Evolutionary conservation across 2,888 invertebrate genomes (phyloP).

Genomic region (Coelinius sp.): DNA sequence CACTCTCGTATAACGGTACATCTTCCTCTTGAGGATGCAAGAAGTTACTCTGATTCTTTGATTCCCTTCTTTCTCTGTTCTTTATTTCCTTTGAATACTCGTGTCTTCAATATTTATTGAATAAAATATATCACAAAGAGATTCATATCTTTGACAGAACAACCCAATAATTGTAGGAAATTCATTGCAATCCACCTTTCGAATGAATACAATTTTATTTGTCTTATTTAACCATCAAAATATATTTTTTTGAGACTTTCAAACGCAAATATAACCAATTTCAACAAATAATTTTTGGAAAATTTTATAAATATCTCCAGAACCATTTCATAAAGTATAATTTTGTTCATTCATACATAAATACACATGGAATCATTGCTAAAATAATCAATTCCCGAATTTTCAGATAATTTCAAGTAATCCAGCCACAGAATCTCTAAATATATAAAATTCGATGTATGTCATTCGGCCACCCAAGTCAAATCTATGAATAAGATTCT

Average conservation of each 20-base stretch:
- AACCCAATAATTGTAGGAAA: neutral
- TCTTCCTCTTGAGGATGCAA: neutral
- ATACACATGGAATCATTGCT: no score
- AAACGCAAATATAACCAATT: no score
- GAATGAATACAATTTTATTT: no score
- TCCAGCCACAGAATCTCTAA: neutral
- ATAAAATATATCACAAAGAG: neutral
- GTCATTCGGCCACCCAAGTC: neutral
- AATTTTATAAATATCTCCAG: no score
- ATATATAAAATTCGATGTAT: neutral
- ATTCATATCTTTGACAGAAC: neutral
- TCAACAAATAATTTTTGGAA: no score
- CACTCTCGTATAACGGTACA: constrained; percentile 14
- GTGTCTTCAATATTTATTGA: neutral
- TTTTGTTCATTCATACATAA: no score
- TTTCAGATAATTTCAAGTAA: neutral
- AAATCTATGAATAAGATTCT: constrained; percentile 3
- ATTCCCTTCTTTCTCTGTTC: neutral
- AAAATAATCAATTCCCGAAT: no score
- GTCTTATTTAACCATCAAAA: no score
- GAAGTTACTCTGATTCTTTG: constrained; percentile 2
- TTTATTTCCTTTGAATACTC: neutral
- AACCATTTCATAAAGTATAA: no score
- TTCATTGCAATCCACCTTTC: neutral
- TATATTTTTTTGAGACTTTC: no score